Evolutionary conservation across 2,888 invertebrate genomes (phyloP).

Genomic region (Eumacrocentrus americanus): DNA sequence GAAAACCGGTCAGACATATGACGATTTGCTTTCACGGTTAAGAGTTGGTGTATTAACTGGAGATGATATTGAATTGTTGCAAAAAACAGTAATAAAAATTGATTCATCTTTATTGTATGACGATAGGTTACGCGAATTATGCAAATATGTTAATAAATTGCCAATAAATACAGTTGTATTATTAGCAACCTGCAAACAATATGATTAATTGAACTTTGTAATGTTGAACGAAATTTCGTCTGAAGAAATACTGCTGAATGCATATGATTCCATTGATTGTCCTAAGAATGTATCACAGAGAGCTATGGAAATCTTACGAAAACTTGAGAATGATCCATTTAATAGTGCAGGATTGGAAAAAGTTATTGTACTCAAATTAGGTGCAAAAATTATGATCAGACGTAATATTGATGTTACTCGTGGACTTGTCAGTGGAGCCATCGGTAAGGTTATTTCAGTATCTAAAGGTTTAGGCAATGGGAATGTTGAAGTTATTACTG

Average conservation of each 20-base stretch:
- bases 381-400: no score
- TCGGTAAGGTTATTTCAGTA: no score
- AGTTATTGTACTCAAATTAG: no score
- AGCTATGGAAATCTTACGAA: no score
- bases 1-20: constrained; percentile 36
- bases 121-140: constrained; percentile 33
- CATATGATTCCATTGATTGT: no score
- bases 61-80: constrained; percentile 16
- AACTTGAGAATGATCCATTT: no score
- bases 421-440: no score
- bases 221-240: constrained; percentile 33
- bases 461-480: constrained; percentile 14
- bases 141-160: constrained; percentile 41
- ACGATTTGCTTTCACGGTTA: no score
- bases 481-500: constrained; percentile 22
- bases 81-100: constrained; percentile 26
- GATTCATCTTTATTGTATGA: no score
- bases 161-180: constrained; percentile 38
- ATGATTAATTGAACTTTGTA: no score
- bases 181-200: no score
- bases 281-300: constrained; percentile 30
- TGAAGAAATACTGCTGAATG: constrained; percentile 33
- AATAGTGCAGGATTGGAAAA: constrained; percentile 40
- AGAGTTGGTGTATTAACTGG: constrained; percentile 4
- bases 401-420: no score